These are phyloP conservation scores for Cheilinus undulatus DNA, from an alignment of 2,113 vertebrate species.

Conservation along the genomic window DNA sequence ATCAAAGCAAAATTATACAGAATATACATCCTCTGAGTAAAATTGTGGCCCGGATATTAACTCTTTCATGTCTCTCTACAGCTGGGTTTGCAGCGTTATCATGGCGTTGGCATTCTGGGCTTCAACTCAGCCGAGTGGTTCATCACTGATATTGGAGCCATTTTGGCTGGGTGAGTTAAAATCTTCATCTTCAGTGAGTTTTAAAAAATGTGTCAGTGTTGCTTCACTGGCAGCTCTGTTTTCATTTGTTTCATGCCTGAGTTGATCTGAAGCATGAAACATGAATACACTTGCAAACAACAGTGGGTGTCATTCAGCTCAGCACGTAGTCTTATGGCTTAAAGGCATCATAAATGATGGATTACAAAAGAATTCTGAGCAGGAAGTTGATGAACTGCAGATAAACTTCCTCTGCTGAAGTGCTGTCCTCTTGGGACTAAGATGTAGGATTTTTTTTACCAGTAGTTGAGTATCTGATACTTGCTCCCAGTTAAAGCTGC, in stretches of 20 bases:
- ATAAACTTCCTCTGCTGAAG: background rate
- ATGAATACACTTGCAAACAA: background rate
- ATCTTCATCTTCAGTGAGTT: background rate
- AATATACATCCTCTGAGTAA: no score
- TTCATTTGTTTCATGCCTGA: background rate
- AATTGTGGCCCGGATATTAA: no score
- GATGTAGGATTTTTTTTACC: no score
- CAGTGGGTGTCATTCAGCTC: background rate
- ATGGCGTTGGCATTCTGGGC: slow-evolving; percentile 93
- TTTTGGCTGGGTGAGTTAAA: slow-evolving; percentile 90
- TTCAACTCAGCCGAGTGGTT: slow-evolving; percentile 95
- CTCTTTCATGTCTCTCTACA: slow-evolving; percentile 77
- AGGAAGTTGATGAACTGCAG: background rate
- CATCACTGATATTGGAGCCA: slow-evolving; percentile 88
- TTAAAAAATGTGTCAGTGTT: background rate
- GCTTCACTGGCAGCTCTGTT: no score
- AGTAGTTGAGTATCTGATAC: no score
- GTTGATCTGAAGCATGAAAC: background rate
- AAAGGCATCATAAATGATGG: background rate
- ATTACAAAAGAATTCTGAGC: background rate
- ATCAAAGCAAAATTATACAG: no score
- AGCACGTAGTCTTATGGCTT: slow-evolving; percentile 4
- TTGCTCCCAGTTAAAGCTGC: no score
- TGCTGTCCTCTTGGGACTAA: no score
- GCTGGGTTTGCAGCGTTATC: slow-evolving; percentile 92